phyloP scores from a whole-genome alignment of 2,797 vertebrate genomes.

The Odontamblyopus rebecca region DNA sequence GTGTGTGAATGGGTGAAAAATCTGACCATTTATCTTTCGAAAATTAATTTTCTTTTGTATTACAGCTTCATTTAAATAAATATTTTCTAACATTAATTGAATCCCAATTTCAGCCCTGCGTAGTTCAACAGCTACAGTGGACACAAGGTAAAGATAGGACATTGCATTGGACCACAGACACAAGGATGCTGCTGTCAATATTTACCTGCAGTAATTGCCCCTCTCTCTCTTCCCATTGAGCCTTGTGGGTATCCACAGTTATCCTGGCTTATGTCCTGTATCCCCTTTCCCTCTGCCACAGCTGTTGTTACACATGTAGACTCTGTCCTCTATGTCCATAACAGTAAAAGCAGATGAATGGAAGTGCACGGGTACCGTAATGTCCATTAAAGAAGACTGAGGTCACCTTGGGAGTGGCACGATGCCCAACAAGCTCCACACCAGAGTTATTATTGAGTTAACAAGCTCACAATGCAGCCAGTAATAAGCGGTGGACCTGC shows the following conservation, averaged over 20 bases:
- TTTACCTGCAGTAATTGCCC: conserved; percentile 68
- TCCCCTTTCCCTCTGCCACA: conserved; percentile 11
- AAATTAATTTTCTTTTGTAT: no score
- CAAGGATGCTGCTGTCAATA: conserved; percentile 58
- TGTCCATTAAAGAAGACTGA: conserved; percentile 33
- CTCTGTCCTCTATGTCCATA: conserved; percentile 17
- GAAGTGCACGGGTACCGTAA: conserved; percentile 13
- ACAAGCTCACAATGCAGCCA: conserved; percentile 29
- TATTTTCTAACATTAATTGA: conserved; percentile 19
- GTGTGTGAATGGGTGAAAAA: no score
- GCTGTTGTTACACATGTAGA: conserved; percentile 7
- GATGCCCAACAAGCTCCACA: conserved; percentile 9
- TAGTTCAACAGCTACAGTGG: conserved; percentile 37
- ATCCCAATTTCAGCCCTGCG: conserved; percentile 11
- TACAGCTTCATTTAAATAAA: no score
- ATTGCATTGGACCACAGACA: conserved; percentile 23
- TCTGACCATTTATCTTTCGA: neutral
- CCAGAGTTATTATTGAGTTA: conserved; percentile 28
- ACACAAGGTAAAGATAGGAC: conserved; percentile 13
- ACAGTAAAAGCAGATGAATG: conserved; percentile 28
- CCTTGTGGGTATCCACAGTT: conserved; percentile 40
- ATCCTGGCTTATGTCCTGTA: conserved; percentile 48
- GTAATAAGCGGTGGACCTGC: conserved; percentile 44
- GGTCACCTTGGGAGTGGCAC: conserved; percentile 39
- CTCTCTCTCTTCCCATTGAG: conserved; percentile 44